Evolutionary conservation across 1,140 invertebrate genomes (phyloP).

Genomic region (Cydia strobilella): DNA sequence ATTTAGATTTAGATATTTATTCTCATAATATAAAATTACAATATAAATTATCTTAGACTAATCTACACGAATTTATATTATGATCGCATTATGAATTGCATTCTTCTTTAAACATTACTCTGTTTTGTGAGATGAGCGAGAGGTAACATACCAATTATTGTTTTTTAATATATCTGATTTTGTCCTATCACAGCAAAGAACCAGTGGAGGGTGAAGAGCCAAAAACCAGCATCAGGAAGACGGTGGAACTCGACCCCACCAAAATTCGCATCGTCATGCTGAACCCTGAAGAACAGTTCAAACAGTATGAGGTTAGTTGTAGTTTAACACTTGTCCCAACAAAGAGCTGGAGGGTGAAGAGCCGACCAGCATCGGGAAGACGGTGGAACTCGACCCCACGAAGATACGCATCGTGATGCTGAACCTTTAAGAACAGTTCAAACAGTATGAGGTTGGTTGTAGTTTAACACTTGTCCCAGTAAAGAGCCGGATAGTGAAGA

Average conservation of each 20-base stretch:
- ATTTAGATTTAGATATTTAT: no score
- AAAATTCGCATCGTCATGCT: slow-evolving; percentile 64
- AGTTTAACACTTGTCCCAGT: neutral
- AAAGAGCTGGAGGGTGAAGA: slow-evolving; percentile 31
- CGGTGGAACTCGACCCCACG: slow-evolving; percentile 58
- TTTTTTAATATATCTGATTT: no score
- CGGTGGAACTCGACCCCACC: slow-evolving; percentile 57
- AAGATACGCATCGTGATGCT: slow-evolving; percentile 62
- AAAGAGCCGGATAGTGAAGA: neutral
- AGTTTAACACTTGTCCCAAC: slow-evolving; percentile 33
- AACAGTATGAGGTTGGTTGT: slow-evolving; percentile 55
- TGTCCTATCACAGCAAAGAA: slow-evolving; percentile 36
- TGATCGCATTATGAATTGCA: no score
- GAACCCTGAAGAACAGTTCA: slow-evolving; percentile 62
- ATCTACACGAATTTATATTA: no score
- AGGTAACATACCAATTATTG: neutral
- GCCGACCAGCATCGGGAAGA: slow-evolving; percentile 43
- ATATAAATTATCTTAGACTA: no score
- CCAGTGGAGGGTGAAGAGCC: slow-evolving; percentile 32
- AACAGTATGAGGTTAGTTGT: slow-evolving; percentile 56
- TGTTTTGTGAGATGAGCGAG: no score
- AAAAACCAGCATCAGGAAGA: slow-evolving; percentile 43
- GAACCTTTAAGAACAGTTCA: slow-evolving; percentile 61
- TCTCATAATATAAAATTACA: no score
- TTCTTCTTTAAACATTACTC: no score